Evolutionary conservation across 2,797 vertebrate genomes (phyloP), one percentile per base, ranked within the genome.

Genomic region (Scarus forsteni): DNA sequence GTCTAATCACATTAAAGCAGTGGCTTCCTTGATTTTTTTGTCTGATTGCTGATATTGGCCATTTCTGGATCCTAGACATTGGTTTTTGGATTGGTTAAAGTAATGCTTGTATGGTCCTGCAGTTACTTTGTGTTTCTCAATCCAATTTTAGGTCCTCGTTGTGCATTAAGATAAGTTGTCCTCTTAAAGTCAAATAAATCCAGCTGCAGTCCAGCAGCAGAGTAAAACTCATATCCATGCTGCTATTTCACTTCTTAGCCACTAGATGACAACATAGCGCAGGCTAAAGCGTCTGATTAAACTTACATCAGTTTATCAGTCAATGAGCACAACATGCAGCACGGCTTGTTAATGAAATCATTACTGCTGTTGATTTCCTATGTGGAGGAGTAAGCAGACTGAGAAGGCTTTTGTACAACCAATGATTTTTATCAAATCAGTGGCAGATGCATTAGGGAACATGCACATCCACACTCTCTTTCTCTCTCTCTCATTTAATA

Each of bases 261-360:
- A 75, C 89, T 88, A 93, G 92, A 85, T 92, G 92, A 57, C 90
- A 89, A 88, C 75, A 77, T 75, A 91, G 88, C 65, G 87, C 89
- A 88, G 57, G 77, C 42, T 57, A 87, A 73, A 58, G 49, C 67
- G 48, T 27, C 77, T 62, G 79, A 78, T 86, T 78, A 81, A 87
- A 85, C 45, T 84, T 77, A 55, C 72, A 80, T 83, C 52, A 59
- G 68, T 63, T 75, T 69, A 34, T 72, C 61, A 77, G 73, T 73
- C 75, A 79, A 70, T 60, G 77, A 78, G 75, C 77, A 80, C 73
- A 81, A 70, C 64, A 27, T 60, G 80, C 79, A 77, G 66, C 73
- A 63, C 43, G 73, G 61, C 79, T 77, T 73, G 68, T 77, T 88
- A 76, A 89, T 87, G 73, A 70, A 90, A 82, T 75, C 71, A 70